These are phyloP conservation scores for Nebria ingens DNA, from an alignment of 1,140 invertebrate species.

Conservation along the genomic window DNA sequence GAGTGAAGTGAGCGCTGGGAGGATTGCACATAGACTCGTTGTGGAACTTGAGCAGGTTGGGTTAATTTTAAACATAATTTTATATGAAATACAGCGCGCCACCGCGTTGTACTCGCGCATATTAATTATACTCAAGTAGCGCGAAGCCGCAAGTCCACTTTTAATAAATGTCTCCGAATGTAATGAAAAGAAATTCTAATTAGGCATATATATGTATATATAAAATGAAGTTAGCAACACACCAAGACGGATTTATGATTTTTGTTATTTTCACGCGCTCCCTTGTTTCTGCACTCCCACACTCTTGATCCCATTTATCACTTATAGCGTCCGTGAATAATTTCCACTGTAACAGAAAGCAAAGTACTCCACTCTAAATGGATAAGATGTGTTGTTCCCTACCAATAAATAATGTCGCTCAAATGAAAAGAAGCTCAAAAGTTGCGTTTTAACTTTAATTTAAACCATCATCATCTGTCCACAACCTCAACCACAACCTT, in stretches of 20 bases:
- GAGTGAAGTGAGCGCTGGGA: background rate
- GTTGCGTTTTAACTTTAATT: too few species aligned
- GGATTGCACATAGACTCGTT: background rate
- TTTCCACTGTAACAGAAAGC: background rate
- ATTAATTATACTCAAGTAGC: conserved; percentile 4
- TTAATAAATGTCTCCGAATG: conserved; percentile 8
- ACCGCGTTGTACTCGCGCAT: background rate
- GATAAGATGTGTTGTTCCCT: background rate
- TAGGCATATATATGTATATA: conserved; percentile 9
- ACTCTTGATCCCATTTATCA: background rate
- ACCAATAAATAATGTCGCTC: background rate
- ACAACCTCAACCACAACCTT: too few species aligned
- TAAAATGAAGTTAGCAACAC: conserved; percentile 2
- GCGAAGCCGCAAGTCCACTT: background rate
- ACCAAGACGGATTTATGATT: conserved; percentile 5
- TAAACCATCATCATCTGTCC: too few species aligned
- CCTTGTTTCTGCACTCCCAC: background rate
- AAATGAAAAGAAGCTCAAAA: background rate
- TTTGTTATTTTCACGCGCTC: conserved; percentile 1
- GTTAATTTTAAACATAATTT: conserved; percentile 10
- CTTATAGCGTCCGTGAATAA: background rate
- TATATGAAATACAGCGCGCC: conserved; percentile 1
- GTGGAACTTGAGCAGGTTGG: background rate
- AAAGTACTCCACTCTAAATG: background rate
- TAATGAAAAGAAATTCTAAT: conserved; percentile 10